These are phyloP conservation scores for Callopanchax toddi DNA, from an alignment of 2,113 vertebrate species.

Conservation along the genomic window DNA sequence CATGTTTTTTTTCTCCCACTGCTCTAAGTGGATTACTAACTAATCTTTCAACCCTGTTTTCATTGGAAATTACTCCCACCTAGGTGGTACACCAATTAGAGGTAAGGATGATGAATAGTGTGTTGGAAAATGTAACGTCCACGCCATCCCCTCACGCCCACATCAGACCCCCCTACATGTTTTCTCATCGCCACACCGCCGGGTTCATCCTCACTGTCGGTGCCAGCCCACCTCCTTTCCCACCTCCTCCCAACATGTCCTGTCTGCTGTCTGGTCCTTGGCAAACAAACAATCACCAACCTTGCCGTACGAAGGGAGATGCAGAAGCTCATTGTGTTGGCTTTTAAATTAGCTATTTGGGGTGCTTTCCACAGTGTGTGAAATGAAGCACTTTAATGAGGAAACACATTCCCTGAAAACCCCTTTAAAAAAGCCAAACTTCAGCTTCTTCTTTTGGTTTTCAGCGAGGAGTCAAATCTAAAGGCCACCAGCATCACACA, in stretches of 20 bases:
- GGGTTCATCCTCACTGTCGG: constrained; percentile 68
- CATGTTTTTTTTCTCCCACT: constrained; percentile 59
- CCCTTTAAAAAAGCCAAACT: too few relatives aligned
- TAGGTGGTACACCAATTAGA: constrained; percentile 99
- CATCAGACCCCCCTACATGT: constrained; percentile 82
- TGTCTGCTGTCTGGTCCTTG: constrained; percentile 51
- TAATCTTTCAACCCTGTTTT: constrained; percentile 93
- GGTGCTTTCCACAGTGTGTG: not conserved
- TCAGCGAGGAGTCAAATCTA: constrained; percentile 28
- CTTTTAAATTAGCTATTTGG: constrained; percentile 29
- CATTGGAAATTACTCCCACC: constrained; percentile 93
- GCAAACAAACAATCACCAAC: constrained; percentile 75
- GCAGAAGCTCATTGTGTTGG: constrained; percentile 30
- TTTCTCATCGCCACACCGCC: constrained; percentile 36
- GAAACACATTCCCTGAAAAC: constrained; percentile 2
- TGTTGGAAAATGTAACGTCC: constrained; percentile 73
- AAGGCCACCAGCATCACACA: constrained; percentile 55
- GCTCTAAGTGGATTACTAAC: constrained; percentile 72
- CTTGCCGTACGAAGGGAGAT: constrained; percentile 36
- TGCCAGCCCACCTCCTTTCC: constrained; percentile 40
- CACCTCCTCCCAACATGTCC: constrained; percentile 52
- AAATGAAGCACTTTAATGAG: too few relatives aligned
- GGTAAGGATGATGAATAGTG: constrained; percentile 93
- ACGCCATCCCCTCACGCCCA: constrained; percentile 63
- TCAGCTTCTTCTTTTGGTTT: constrained; percentile 12